phyloP scores from a whole-genome alignment of 2,888 invertebrate genomes.

The Drosophila planitibia region DNA sequence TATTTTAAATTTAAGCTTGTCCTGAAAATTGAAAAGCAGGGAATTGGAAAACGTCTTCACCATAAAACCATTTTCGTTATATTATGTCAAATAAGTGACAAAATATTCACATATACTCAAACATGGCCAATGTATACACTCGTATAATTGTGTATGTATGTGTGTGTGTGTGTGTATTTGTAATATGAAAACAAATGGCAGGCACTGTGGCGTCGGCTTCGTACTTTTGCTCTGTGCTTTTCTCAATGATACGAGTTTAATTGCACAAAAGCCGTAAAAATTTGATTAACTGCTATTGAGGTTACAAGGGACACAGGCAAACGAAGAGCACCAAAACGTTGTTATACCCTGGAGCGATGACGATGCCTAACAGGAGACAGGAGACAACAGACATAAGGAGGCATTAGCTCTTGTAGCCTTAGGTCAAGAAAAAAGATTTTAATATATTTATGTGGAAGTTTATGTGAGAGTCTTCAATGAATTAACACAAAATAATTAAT shows the following conservation, averaged over 20 bases:
- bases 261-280: slow-evolving; percentile 53
- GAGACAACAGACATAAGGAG: neutral
- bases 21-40: neutral
- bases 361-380: neutral
- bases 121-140: slow-evolving; percentile 1
- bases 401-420: neutral
- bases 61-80: slow-evolving; percentile 10
- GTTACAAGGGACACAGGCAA: neutral
- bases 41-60: neutral
- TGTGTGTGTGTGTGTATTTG: slow-evolving; percentile 17
- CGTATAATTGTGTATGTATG: neutral
- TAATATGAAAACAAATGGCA: slow-evolving; percentile 65
- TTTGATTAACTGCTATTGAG: slow-evolving; percentile 50
- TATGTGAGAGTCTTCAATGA: neutral
- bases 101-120: slow-evolving; percentile 2
- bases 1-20: neutral
- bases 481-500: neutral
- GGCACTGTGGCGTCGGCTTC: neutral
- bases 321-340: neutral
- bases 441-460: neutral
- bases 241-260: slow-evolving; percentile 49
- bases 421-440: neutral
- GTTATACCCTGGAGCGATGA: slow-evolving; percentile 5
- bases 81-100: slow-evolving; percentile 38
- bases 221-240: slow-evolving; percentile 9